These are phyloP conservation scores for Hartigia nigra DNA, from an alignment of 2,888 invertebrate genomes.

Conservation along the genomic window DNA sequence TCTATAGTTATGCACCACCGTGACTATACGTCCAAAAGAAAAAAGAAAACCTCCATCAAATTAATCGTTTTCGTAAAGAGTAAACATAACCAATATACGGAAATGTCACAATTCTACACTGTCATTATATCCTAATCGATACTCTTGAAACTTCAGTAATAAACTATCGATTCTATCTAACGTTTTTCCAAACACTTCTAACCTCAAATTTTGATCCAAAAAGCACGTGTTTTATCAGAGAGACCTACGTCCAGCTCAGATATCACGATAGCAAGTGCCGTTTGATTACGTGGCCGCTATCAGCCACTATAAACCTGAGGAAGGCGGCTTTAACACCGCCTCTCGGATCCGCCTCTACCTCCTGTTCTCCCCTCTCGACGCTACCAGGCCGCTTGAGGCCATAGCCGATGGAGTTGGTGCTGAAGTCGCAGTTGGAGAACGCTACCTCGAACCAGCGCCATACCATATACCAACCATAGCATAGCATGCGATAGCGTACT, in stretches of 20 bases:
- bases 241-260: conserved; percentile 4
- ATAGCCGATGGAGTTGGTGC: conserved; percentile 35
- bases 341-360: conserved; percentile 62
- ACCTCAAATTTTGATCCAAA: background rate
- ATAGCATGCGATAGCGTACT: background rate
- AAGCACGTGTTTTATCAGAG: background rate
- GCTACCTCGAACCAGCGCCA: conserved; percentile 33
- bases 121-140: background rate
- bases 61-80: background rate
- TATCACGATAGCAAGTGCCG: conserved; percentile 47
- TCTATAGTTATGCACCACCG: background rate
- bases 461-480: background rate
- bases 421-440: conserved; percentile 28
- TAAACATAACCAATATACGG: no score
- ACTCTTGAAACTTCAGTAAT: background rate
- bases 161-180: background rate
- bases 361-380: conserved; percentile 36
- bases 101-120: background rate
- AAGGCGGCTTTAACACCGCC: conserved; percentile 65
- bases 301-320: conserved; percentile 56
- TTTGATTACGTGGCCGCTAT: conserved; percentile 59
- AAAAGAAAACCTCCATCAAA: no score
- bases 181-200: background rate
- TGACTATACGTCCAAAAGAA: background rate
- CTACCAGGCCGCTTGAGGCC: conserved; percentile 36